phyloP scores from a whole-genome alignment of 2,888 invertebrate genomes.

The Graphium colonna region DNA sequence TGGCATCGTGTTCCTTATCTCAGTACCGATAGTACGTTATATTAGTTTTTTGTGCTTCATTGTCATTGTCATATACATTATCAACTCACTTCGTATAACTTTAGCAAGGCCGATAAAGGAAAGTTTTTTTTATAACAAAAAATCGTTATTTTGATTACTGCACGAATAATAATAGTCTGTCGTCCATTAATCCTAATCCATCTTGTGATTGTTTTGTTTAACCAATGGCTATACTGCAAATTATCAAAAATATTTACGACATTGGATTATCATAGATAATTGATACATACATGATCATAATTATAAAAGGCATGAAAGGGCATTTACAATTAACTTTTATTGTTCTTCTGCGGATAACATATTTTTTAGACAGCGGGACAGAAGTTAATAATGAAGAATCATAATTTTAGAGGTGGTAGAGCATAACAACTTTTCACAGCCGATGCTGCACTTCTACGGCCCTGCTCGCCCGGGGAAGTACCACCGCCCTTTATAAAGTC shows the following conservation, averaged over 20 bases:
- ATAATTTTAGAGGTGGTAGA: too few species aligned
- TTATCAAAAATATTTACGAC: slow-evolving; percentile 13
- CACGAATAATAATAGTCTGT: not conserved
- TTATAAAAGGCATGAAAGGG: too few species aligned
- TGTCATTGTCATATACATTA: not conserved
- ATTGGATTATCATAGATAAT: slow-evolving; percentile 5
- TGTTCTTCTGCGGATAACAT: too few species aligned
- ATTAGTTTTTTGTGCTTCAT: not conserved
- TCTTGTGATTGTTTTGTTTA: not conserved
- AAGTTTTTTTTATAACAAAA: not conserved
- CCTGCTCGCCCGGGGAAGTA: too few species aligned
- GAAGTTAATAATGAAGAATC: too few species aligned
- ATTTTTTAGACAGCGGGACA: too few species aligned
- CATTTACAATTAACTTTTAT: too few species aligned
- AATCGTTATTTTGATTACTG: not conserved
- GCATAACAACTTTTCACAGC: too few species aligned
- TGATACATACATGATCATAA: not conserved
- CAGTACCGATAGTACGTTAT: not conserved
- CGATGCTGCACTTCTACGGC: too few species aligned
- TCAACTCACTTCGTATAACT: not conserved
- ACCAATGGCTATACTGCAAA: not conserved
- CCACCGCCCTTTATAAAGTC: too few species aligned
- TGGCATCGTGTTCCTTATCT: not conserved
- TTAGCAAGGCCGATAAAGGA: not conserved
- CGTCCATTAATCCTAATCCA: slow-evolving; percentile 8